Percentiles rank a stretch among this genome's conserved stretches.
Evolutionary conservation across 2,113 vertebrate genomes (phyloP).

Genomic region (Cygnus atratus): DNA sequence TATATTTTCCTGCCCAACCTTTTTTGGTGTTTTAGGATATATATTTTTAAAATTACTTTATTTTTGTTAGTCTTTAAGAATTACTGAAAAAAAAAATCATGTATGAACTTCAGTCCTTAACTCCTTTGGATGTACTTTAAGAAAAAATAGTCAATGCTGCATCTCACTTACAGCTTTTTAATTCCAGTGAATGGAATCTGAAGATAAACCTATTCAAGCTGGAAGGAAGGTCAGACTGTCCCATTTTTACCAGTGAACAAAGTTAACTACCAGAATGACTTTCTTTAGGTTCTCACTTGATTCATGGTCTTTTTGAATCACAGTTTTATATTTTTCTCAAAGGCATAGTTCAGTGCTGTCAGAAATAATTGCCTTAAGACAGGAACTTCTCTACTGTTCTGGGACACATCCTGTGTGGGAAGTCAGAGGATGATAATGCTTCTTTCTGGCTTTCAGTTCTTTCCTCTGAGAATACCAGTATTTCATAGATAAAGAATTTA

Average conservation of each 20-base stretch:
- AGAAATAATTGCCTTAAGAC: background rate
- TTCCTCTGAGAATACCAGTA: background rate
- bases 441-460: slow-evolving; percentile 3
- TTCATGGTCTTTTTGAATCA: background rate
- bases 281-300: background rate
- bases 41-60: background rate
- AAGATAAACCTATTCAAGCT: background rate
- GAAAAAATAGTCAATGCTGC: background rate
- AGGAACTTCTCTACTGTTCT: background rate
- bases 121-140: background rate
- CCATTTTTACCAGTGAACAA: background rate
- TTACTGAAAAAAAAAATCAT: background rate
- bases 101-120: background rate
- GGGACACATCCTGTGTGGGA: background rate
- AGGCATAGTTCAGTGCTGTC: background rate
- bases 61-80: background rate
- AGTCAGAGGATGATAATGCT: background rate
- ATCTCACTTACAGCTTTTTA: background rate
- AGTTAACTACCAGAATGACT: background rate
- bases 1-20: background rate
- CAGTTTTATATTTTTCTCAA: background rate
- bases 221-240: background rate
- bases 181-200: background rate
- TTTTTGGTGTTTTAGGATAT: background rate
- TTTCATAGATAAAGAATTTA: background rate